phyloP scores from a whole-genome alignment of 2,113 vertebrate genomes.

The Tenebrosternarchus preto region DNA sequence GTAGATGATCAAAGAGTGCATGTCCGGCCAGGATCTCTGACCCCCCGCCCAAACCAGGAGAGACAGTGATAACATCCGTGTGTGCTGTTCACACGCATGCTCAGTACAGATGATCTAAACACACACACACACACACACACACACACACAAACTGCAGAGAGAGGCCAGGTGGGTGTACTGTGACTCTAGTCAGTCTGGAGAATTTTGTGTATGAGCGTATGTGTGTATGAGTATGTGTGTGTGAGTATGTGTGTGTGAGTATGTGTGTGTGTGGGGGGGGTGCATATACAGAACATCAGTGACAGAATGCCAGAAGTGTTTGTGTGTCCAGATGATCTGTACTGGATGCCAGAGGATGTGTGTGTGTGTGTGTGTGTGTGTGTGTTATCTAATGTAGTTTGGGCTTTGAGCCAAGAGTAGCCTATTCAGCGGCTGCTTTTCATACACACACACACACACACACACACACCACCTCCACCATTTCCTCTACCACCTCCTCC shows the following conservation, averaged over 20 bases:
- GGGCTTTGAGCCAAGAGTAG: slow-evolving; percentile 37
- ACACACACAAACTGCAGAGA: not conserved
- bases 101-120: not conserved
- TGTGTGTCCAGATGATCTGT: slow-evolving; percentile 46
- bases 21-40: too few species aligned
- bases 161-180: slow-evolving; percentile 22
- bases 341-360: slow-evolving; percentile 41
- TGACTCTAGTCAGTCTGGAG: slow-evolving; percentile 6
- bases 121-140: slow-evolving; percentile 28
- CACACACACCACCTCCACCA: not conserved
- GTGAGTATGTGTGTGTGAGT: not conserved
- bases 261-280: not conserved
- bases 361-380: slow-evolving; percentile 34
- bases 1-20: too few species aligned
- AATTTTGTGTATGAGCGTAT: not conserved
- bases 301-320: too few species aligned
- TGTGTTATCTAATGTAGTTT: slow-evolving; percentile 35
- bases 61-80: too few species aligned
- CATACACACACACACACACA: slow-evolving; percentile 8
- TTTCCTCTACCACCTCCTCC: too few species aligned
- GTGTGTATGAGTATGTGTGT: not conserved
- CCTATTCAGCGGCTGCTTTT: slow-evolving; percentile 45
- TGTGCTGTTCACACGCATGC: too few species aligned
- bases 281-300: too few species aligned
- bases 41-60: too few species aligned